phyloP scores from a whole-genome alignment of 2,113 vertebrate genomes.

The Coracopsis vasa region DNA sequence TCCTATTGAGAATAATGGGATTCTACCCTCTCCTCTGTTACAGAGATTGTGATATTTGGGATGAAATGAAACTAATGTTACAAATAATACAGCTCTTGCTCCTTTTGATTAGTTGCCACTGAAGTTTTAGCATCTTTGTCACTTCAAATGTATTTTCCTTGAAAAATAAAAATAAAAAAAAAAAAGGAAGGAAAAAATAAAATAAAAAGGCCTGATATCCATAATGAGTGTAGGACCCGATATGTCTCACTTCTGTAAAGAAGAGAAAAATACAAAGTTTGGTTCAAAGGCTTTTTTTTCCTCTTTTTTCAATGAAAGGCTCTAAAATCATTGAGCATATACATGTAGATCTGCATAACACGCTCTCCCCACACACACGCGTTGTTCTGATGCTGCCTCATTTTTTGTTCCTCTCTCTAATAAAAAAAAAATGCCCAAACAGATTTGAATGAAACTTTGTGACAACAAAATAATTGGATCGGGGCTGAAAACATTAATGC shows the following conservation, averaged over 20 bases:
- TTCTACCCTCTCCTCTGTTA: neutral
- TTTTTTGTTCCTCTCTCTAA: neutral
- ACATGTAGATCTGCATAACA: neutral
- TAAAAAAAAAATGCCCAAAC: neutral
- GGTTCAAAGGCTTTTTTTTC: neutral
- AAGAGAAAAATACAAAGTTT: neutral
- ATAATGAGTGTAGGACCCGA: neutral
- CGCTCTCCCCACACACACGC: neutral
- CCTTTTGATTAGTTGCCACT: neutral
- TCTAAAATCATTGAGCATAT: neutral
- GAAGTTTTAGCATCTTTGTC: slow-evolving; percentile 10
- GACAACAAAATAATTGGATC: slow-evolving; percentile 13
- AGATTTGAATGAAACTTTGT: slow-evolving; percentile 50
- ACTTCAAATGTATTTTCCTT: neutral
- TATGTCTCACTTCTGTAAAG: neutral
- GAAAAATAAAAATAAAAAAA: neutral
- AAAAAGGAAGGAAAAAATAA: neutral
- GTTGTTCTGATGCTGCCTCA: neutral
- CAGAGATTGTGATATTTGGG: neutral
- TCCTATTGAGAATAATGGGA: neutral
- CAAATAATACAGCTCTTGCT: neutral
- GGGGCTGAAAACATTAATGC: neutral
- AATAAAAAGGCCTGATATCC: neutral
- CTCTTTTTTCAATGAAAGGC: neutral
- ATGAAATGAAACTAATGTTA: neutral